These are phyloP conservation scores for Leptinotarsa haldemani DNA, from an alignment of 2,888 invertebrate species.

Conservation along the genomic window DNA sequence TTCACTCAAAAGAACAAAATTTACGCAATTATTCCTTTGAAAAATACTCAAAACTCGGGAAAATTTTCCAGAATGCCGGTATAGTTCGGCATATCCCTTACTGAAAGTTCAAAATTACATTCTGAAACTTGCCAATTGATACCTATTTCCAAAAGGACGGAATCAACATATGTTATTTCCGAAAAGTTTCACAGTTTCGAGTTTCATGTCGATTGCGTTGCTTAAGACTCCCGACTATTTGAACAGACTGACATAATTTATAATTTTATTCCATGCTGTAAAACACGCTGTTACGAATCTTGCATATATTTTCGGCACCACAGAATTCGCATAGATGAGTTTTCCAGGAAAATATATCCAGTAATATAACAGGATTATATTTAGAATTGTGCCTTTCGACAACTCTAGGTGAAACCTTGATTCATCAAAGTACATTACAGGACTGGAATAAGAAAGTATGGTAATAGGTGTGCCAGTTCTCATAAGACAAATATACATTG, in stretches of 20 bases:
- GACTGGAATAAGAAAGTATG: not conserved
- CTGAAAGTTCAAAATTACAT: not conserved
- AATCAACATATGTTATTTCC: not conserved
- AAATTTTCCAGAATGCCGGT: no score
- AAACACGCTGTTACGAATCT: not conserved
- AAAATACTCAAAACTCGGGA: no score
- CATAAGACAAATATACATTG: no score
- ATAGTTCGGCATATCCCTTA: no score
- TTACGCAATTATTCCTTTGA: no score
- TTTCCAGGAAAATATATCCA: not conserved
- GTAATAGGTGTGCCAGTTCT: no score
- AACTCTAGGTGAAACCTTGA: not conserved
- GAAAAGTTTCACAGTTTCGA: not conserved
- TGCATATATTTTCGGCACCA: not conserved
- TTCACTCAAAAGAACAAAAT: no score
- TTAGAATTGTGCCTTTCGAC: not conserved
- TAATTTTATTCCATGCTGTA: not conserved
- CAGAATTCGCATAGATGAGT: not conserved
- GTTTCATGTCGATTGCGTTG: not conserved
- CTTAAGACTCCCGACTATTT: not conserved
- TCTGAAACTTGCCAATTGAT: not conserved
- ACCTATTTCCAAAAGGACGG: not conserved
- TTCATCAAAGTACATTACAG: slow-evolving; percentile 4
- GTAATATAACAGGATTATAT: not conserved
- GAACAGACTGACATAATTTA: not conserved